Conservation (phyloP, 1,140 invertebrate species). For the Drosophila pseudoobscura region DNA sequence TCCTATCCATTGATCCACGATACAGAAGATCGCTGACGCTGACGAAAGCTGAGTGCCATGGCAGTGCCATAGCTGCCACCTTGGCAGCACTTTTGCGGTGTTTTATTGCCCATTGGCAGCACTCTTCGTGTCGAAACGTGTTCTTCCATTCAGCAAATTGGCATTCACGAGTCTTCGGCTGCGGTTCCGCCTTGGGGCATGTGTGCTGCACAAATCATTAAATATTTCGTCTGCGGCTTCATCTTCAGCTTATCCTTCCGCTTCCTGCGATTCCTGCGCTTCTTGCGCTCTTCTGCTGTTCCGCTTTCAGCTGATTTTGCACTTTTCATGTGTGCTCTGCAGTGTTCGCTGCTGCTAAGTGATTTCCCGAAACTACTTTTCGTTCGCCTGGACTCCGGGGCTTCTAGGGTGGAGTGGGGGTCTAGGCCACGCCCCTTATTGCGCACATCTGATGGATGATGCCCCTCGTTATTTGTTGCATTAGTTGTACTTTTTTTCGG, state of each 20-base stretch:
- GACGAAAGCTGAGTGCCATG: too few relatives aligned
- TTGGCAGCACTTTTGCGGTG: too few relatives aligned
- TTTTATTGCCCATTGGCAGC: too few relatives aligned
- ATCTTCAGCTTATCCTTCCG: slow-evolving; percentile 3
- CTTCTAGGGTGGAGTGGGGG: neutral
- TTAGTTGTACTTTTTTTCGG: slow-evolving; percentile 16
- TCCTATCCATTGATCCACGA: too few relatives aligned
- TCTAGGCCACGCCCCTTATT: neutral
- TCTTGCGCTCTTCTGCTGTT: neutral
- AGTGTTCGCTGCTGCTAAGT: slow-evolving; percentile 24
- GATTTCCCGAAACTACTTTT: slow-evolving; percentile 57
- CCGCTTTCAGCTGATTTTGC: slow-evolving; percentile 53
- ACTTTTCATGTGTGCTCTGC: slow-evolving; percentile 50
- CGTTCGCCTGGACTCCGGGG: slow-evolving; percentile 1
- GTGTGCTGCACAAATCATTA: slow-evolving; percentile 58
- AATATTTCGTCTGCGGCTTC: slow-evolving; percentile 51
- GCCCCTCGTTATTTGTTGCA: slow-evolving; percentile 63
- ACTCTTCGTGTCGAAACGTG: too few relatives aligned
- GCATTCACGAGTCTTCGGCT: too few relatives aligned
- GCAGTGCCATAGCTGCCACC: too few relatives aligned
- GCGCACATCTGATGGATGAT: slow-evolving; percentile 59
- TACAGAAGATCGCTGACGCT: too few relatives aligned
- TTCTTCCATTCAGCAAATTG: too few relatives aligned
- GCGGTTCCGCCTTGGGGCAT: neutral
- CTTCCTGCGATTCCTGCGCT: slow-evolving; percentile 3